Conservation (phyloP, 2,113 vertebrate genomes). For the Coptodon bakossiorum region DNA sequence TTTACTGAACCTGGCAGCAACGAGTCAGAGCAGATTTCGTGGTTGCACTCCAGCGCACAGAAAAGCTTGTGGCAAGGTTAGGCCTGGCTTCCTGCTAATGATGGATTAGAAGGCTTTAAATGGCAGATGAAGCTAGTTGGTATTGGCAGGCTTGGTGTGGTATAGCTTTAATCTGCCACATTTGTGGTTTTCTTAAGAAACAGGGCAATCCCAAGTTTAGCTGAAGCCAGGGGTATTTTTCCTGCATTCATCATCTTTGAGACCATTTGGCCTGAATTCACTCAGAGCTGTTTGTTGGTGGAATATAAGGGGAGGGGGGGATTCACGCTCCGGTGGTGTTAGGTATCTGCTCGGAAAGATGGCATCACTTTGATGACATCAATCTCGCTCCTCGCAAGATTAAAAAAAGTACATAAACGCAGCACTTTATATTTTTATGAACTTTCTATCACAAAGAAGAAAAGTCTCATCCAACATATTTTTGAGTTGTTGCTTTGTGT, state of each 20-base stretch:
- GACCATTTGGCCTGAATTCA: conserved; percentile 15
- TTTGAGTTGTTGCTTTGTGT: background rate
- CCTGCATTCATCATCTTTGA: background rate
- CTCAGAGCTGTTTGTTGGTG: background rate
- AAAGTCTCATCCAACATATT: background rate
- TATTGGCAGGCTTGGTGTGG: conserved; percentile 10
- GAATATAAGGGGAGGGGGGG: background rate
- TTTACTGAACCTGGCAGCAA: background rate
- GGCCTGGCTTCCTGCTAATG: conserved; percentile 22
- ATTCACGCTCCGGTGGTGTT: background rate
- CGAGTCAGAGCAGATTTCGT: conserved; percentile 14
- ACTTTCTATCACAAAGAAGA: background rate
- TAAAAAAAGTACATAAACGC: background rate
- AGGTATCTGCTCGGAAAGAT: background rate
- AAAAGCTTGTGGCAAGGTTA: conserved; percentile 11
- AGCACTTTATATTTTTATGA: background rate
- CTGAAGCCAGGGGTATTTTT: background rate
- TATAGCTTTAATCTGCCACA: conserved; percentile 15
- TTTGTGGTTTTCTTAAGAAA: conserved; percentile 20
- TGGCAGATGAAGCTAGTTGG: background rate
- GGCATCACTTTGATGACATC: background rate
- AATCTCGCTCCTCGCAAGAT: background rate
- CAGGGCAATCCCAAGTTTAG: background rate
- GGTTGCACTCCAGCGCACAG: background rate
- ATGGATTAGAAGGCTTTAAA: conserved; percentile 35